These are phyloP conservation scores for Chlamydotis undulata DNA, from an alignment of 2,113 vertebrate species.

Conservation along the genomic window DNA sequence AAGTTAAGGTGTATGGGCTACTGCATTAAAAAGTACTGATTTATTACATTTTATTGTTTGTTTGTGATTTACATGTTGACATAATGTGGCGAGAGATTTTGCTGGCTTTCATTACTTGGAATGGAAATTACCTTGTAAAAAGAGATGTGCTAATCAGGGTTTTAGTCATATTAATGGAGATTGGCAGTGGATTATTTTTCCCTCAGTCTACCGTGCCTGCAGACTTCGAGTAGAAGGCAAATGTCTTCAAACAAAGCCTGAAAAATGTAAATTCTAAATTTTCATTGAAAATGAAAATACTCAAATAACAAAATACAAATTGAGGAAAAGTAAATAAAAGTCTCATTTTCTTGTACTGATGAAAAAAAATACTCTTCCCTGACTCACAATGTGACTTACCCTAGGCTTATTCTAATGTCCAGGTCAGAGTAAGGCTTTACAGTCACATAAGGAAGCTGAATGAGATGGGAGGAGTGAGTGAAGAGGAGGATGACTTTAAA, in stretches of 20 bases:
- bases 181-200: neutral
- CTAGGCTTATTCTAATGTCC: neutral
- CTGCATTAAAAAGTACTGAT: neutral
- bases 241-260: neutral
- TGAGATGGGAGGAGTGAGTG: neutral
- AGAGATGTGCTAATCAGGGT: neutral
- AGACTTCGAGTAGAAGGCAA: neutral
- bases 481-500: neutral
- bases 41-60: neutral
- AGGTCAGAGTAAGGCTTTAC: neutral
- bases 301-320: neutral
- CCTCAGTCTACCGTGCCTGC: neutral
- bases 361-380: neutral
- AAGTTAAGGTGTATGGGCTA: neutral
- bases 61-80: neutral
- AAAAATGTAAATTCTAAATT: neutral
- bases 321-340: neutral
- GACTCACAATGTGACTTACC: neutral
- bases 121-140: neutral
- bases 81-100: neutral
- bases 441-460: neutral
- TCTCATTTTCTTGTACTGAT: neutral
- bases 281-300: neutral
- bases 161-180: neutral
- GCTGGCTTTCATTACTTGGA: neutral